A percentile compares a stretch with the other conserved stretches of the same genome.
These are phyloP conservation scores for Cepphus grylle DNA, from an alignment of 2,113 vertebrate genomes.

Conservation along the genomic window DNA sequence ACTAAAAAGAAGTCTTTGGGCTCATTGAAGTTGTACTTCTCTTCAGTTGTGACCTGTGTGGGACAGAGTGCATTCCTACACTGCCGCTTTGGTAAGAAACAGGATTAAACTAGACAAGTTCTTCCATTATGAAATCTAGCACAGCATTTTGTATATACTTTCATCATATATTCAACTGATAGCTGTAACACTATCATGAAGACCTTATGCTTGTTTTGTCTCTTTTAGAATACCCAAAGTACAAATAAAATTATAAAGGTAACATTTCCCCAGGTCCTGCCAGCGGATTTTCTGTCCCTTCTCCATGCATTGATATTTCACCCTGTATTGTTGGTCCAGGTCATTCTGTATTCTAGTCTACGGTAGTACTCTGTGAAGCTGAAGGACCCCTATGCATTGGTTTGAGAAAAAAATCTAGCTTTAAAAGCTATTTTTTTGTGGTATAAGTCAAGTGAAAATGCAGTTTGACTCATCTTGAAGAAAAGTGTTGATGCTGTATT, in stretches of 20 bases:
- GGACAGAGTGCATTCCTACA: neutral
- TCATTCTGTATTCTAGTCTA: neutral
- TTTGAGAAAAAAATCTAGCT: neutral
- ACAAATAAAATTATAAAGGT: neutral
- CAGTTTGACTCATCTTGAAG: neutral
- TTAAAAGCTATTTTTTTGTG: neutral
- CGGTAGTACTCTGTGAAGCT: neutral
- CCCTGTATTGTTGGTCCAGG: neutral
- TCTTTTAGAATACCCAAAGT: neutral
- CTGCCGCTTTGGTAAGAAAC: neutral
- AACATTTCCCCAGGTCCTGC: neutral
- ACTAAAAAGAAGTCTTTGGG: neutral
- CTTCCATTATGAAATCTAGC: neutral
- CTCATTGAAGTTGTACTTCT: neutral
- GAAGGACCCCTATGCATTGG: neutral
- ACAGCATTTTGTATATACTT: neutral
- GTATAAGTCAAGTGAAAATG: neutral
- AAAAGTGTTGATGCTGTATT: neutral
- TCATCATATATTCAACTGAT: neutral
- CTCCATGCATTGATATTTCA: neutral
- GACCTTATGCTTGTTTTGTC: neutral
- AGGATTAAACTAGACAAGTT: neutral
- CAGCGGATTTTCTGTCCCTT: neutral
- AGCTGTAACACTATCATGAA: neutral
- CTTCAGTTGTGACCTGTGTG: neutral